Base-by-base conservation (phyloP, 53 echinoderm and acorn worm genomes). In the Echinometra lucunter region DNA sequence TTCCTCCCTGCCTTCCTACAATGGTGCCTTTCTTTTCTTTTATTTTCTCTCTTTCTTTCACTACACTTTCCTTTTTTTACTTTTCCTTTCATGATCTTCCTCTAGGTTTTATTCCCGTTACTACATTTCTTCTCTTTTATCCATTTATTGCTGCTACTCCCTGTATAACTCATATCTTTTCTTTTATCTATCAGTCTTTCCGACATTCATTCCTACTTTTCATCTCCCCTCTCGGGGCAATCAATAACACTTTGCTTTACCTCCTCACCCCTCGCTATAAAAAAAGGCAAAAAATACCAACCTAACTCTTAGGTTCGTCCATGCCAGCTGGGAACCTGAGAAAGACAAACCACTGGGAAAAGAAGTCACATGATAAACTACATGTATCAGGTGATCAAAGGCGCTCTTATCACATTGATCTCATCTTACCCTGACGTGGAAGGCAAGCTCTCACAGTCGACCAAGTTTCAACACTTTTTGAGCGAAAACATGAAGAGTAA, bases 161-260 rank as follows among this genome's bases (percentile, higher is more conserved):
- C 88, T 70, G n/a, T n/a, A n/a, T n/a, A n/a, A n/a, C n/a, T n/a
- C n/a, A n/a, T 87, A 92, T 95, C 88, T 70, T 67, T 83, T 66
- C 89, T 89, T 49, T 55, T 38, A 81, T n/a, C 66, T 56, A 72
- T 72, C 35, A 34, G 12, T 30, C 35, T 57, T 23, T 42, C 55
- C 55, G 5, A 35, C 44, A 44, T 4, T 89, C 95, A 13, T 69
- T 95, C 92, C 72, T 87, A 47, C 19, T 4, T 89, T 55, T 34
- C 56, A 16, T 9, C 66, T 37, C 55, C 88, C 55, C 55, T 88
- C 49, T 88, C n/a, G 19, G 38, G 42, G 78, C 42, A 78, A 78
- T 78, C 78, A 78, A 78, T 78, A 78, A 78, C 78, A 78, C 42
- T 78, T 78, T 78, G 42, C 42, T 78, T 78, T 55, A n/a, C 37